phyloP scores from a whole-genome alignment of 2,113 vertebrate genomes.

The Menidia beryllina region DNA sequence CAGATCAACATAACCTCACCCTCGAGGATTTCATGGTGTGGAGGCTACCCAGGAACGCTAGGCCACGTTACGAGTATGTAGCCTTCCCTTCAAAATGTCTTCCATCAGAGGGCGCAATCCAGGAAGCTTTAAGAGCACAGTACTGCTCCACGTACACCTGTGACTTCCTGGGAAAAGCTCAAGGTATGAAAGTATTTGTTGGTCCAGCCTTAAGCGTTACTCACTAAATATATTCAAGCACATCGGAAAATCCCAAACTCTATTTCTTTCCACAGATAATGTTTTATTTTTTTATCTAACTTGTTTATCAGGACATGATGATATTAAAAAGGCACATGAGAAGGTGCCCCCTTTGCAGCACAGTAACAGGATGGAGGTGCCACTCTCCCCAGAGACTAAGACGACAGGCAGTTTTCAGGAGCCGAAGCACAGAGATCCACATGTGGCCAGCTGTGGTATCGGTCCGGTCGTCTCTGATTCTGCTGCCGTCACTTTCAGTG shows the following conservation, averaged over 20 bases:
- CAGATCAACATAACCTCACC: slow-evolving; percentile 28
- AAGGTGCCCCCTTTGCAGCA: slow-evolving; percentile 36
- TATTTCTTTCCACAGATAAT: slow-evolving; percentile 2
- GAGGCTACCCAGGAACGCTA: slow-evolving; percentile 67
- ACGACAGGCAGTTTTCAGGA: slow-evolving; percentile 76
- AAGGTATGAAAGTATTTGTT: slow-evolving; percentile 69
- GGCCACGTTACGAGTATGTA: slow-evolving; percentile 23
- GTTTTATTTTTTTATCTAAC: slow-evolving; percentile 6
- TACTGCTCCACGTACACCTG: slow-evolving; percentile 80
- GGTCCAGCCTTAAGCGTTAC: background rate
- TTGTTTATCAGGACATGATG: slow-evolving; percentile 64
- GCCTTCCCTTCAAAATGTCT: slow-evolving; percentile 58
- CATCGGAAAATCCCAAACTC: background rate
- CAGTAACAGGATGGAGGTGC: slow-evolving; percentile 38
- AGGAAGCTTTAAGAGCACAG: slow-evolving; percentile 73
- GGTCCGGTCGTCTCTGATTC: slow-evolving; percentile 64
- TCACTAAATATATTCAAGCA: slow-evolving; percentile 10
- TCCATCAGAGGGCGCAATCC: slow-evolving; percentile 64
- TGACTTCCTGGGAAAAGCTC: slow-evolving; percentile 80
- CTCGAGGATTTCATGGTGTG: slow-evolving; percentile 74
- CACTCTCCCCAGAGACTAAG: slow-evolving; percentile 72
- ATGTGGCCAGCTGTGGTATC: slow-evolving; percentile 66
- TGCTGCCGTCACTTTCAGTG: too few relatives aligned
- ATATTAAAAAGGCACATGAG: slow-evolving; percentile 53
- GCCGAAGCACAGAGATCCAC: slow-evolving; percentile 62